These are phyloP conservation scores for Meliscaeva auricollis DNA, from an alignment of 2,888 invertebrate species.

Conservation along the genomic window DNA sequence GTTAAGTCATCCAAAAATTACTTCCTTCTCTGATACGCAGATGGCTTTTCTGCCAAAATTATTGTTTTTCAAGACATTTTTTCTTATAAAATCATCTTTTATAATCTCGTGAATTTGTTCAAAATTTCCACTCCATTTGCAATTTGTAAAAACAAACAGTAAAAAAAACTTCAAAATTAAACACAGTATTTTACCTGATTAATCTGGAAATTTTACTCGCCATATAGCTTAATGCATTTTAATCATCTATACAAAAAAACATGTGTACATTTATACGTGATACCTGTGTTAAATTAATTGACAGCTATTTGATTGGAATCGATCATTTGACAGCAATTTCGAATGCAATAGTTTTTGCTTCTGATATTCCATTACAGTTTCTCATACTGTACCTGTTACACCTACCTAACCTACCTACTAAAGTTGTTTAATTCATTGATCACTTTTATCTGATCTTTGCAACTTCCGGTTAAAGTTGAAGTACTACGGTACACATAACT, in stretches of 20 bases:
- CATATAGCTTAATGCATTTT: neutral
- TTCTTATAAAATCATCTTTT: too few species aligned
- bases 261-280: neutral
- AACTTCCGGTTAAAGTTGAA: slow-evolving; percentile 21
- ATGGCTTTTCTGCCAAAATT: too few species aligned
- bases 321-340: too few species aligned
- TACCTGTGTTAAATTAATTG: slow-evolving; percentile 32
- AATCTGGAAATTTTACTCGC: slow-evolving; percentile 11
- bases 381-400: slow-evolving; percentile 15
- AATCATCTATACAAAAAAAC: slow-evolving; percentile 1
- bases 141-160: neutral
- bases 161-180: neutral
- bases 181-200: neutral
- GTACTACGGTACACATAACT: slow-evolving; percentile 22
- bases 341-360: neutral
- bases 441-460: slow-evolving; percentile 4
- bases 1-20: too few species aligned
- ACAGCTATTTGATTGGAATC: slow-evolving; percentile 17
- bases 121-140: neutral
- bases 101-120: too few species aligned
- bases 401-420: neutral
- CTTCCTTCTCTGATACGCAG: too few species aligned
- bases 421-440: slow-evolving; percentile 23
- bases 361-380: slow-evolving; percentile 42
- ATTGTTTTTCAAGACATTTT: too few species aligned